phyloP scores from a whole-genome alignment of 2,888 invertebrate species.

The Iselma pallidipennis region DNA sequence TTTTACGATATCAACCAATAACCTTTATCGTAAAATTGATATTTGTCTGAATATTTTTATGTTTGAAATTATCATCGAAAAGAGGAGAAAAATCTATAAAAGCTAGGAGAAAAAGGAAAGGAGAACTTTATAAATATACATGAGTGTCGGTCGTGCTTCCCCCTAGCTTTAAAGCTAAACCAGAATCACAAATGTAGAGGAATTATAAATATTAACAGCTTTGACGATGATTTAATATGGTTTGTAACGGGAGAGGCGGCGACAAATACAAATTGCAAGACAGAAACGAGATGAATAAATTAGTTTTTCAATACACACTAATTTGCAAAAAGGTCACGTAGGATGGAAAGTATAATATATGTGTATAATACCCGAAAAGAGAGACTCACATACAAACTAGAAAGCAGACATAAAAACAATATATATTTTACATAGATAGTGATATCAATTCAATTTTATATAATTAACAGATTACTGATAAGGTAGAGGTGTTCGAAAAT shows the following conservation, averaged over 20 bases:
- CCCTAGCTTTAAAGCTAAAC: neutral
- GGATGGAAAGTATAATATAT: neutral
- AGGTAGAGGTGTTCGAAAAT: too few species aligned
- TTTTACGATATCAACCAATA: too few species aligned
- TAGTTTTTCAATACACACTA: slow-evolving; percentile 7
- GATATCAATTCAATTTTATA: too few species aligned
- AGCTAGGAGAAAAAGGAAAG: too few species aligned
- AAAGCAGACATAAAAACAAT: too few species aligned
- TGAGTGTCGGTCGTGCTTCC: slow-evolving; percentile 14
- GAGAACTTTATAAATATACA: slow-evolving; percentile 18
- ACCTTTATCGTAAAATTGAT: too few species aligned
- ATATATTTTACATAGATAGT: too few species aligned
- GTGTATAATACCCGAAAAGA: neutral
- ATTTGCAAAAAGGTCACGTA: slow-evolving; percentile 10
- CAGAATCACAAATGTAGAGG: slow-evolving; percentile 18
- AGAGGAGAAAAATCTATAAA: too few species aligned
- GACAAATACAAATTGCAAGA: slow-evolving; percentile 15
- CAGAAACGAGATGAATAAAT: slow-evolving; percentile 14
- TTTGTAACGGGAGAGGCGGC: slow-evolving; percentile 19
- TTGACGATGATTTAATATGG: slow-evolving; percentile 19
- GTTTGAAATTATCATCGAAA: too few species aligned
- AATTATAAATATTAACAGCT: slow-evolving; percentile 26
- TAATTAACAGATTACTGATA: too few species aligned
- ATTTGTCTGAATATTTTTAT: too few species aligned
- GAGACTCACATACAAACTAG: neutral